Percentiles rank a stretch among this genome's conserved stretches.
phyloP scores from a whole-genome alignment of 1,140 invertebrate species.

The Leucophenga varia region DNA sequence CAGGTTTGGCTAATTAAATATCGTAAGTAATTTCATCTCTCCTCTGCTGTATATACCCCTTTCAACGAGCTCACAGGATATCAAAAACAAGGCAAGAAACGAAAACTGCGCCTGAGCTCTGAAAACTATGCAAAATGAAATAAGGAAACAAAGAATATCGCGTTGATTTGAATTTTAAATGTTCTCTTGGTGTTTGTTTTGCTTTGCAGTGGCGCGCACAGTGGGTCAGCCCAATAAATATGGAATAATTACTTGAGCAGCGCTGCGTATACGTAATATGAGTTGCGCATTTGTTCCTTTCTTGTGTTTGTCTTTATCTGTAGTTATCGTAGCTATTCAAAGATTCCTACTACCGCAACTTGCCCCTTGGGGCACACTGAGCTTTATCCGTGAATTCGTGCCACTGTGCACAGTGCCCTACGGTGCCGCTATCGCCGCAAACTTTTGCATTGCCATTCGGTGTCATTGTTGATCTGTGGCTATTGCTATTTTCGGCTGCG shows the following conservation, averaged over 20 bases:
- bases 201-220: constrained; percentile 26
- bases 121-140: constrained; percentile 43
- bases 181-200: constrained; percentile 47
- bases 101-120: constrained; percentile 26
- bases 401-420: constrained; percentile 4
- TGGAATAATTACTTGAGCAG: constrained; percentile 7
- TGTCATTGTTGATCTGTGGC: constrained; percentile 34
- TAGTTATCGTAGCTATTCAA: no score
- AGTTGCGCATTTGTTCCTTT: constrained; percentile 5
- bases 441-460: constrained; percentile 44
- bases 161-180: constrained; percentile 54
- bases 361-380: no score
- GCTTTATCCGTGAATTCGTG: no score
- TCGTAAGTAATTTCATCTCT: no score
- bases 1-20: no score
- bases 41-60: no score
- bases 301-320: no score
- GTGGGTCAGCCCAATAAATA: constrained; percentile 2
- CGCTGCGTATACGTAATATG: constrained; percentile 24
- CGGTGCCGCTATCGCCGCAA: constrained; percentile 40
- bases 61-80: background rate
- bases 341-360: no score
- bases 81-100: constrained; percentile 18
- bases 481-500: constrained; percentile 18
- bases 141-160: constrained; percentile 46